These are phyloP conservation scores for Daboia siamensis DNA, from an alignment of 2,113 vertebrate species.

Conservation along the genomic window DNA sequence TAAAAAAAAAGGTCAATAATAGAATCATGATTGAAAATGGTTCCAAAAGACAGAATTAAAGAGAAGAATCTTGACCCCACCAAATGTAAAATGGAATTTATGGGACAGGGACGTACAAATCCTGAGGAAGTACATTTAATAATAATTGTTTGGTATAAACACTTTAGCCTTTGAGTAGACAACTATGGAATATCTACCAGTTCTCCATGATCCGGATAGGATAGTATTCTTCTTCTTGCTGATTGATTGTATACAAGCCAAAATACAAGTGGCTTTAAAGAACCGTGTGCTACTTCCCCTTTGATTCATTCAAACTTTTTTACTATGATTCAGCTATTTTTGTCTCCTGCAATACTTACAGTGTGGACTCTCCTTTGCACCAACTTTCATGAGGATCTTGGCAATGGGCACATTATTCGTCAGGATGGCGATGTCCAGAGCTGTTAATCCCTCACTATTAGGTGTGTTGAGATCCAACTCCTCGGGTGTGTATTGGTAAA, in stretches of 20 bases:
- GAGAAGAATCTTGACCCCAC: not conserved
- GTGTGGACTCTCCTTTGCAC: constrained; percentile 90
- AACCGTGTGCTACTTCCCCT: not conserved
- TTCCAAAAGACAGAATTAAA: not conserved
- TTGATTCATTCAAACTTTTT: not conserved
- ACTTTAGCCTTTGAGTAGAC: not conserved
- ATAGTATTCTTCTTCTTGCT: not conserved
- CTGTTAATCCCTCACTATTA: constrained; percentile 88
- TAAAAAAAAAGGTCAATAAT: not conserved
- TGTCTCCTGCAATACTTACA: constrained; percentile 80
- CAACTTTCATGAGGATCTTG: constrained; percentile 83
- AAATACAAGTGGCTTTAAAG: constrained; percentile 4
- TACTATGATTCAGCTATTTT: not conserved
- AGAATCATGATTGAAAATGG: not conserved
- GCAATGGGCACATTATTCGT: constrained; percentile 93
- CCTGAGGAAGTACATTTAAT: not conserved
- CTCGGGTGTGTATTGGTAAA: constrained; percentile 85
- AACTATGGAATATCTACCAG: not conserved
- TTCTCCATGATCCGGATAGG: not conserved
- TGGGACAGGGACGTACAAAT: not conserved
- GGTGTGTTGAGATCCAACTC: constrained; percentile 95
- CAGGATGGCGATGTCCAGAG: constrained; percentile 91
- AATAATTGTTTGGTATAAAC: not conserved
- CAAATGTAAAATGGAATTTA: not conserved
- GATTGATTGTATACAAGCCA: not conserved